A percentile compares a stretch with the other conserved stretches of the same genome.
These are phyloP conservation scores for Syritta pipiens DNA, from an alignment of 2,888 invertebrate genomes.

Conservation along the genomic window DNA sequence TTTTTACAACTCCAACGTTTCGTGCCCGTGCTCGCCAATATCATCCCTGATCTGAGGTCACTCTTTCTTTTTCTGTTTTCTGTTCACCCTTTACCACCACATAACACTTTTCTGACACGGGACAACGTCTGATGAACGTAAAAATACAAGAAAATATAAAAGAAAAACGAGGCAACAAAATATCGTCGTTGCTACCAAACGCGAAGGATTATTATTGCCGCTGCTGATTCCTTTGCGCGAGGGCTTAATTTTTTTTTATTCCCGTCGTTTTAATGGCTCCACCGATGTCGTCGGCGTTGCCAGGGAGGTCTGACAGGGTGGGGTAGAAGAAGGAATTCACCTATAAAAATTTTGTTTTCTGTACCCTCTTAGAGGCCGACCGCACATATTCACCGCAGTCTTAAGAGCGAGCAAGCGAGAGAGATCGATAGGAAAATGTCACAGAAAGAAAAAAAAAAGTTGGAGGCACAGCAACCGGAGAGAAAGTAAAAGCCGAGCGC, in stretches of 20 bases:
- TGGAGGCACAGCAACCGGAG: neutral
- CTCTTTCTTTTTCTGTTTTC: conserved; percentile 19
- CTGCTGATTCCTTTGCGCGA: conserved; percentile 39
- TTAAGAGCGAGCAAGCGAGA: neutral
- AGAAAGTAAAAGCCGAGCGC: conserved; percentile 44
- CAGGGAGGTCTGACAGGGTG: too few relatives aligned
- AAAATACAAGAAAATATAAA: conserved; percentile 16
- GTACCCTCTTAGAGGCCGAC: conserved; percentile 31
- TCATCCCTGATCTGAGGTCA: neutral
- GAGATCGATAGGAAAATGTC: conserved; percentile 16
- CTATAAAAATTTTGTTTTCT: conserved; percentile 42
- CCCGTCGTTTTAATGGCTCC: conserved; percentile 44
- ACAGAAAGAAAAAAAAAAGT: neutral
- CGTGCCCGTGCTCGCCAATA: conserved; percentile 58
- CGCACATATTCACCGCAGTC: conserved; percentile 17
- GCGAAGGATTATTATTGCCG: conserved; percentile 13
- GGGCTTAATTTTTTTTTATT: conserved; percentile 54
- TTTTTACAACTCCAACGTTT: conserved; percentile 48
- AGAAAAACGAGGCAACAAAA: conserved; percentile 14
- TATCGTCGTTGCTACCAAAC: neutral
- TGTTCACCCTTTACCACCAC: too few relatives aligned
- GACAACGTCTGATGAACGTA: conserved; percentile 37
- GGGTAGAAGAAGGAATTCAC: conserved; percentile 35
- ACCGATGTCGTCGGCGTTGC: too few relatives aligned
- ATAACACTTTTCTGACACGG: neutral